Evolutionary conservation across 2,888 invertebrate genomes (phyloP), one percentile per base, ranked within the genome.

Genomic region (Drosophila subsilvestris): DNA sequence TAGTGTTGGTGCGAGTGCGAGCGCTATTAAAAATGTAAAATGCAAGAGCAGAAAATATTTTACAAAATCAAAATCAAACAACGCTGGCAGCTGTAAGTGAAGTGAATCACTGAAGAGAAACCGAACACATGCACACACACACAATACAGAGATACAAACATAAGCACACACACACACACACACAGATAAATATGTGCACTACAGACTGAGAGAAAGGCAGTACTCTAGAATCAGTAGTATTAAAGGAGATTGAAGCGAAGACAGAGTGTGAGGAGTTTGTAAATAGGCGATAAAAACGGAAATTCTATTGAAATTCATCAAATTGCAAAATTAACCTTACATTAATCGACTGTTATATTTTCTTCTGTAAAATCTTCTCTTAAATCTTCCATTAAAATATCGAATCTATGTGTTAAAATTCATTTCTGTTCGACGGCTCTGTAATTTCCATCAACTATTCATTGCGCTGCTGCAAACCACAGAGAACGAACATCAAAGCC

Each of bases 21-120:
- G 68, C 32, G 54, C 55, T 65, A 55, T 65, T 48, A 76, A 78
- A 84, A 74, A 74, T 83, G 69, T 76, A 77, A 82, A 85, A 84
- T 86, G 75, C 80, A 82, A 57, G 53, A 80, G 72, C 74, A 78
- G 70, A 86, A 87, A 80, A 80, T 86, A 81, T 86, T 83, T 86
- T 79, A 80, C 77, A 80, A 85, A 85, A 85, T 85, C 87, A 87
- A 85, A 85, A 82, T 85, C 87, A 87, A 85, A 87, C 84, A 87
- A 85, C 80, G 80, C 85, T 86, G 67, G 58, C 49, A 85, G 87
- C 85, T 80, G 80, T 77, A 82, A 84, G 73, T 65, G 75, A 79
- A 80, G 78, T 81, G 83, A 83, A 78, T 80, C 86, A 76, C 66
- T 63, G 81, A 74, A 68, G 62, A 17, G 50, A 51, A 70, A 65